Evolutionary conservation across 2,113 vertebrate genomes (phyloP).

Genomic region (Protobothrops mucrosquamatus): DNA sequence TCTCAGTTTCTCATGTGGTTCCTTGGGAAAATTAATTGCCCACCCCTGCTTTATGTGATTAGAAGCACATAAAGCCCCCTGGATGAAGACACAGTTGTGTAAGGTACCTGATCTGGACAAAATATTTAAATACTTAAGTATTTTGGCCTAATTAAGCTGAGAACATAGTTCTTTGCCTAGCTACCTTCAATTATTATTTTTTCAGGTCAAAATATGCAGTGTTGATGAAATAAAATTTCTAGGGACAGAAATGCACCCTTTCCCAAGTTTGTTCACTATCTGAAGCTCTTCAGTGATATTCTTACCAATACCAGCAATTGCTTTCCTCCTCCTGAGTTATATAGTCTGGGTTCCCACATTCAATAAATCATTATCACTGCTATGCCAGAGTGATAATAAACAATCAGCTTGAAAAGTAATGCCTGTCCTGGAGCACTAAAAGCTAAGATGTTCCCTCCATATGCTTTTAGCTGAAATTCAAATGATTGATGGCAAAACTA

Average conservation of each 20-base stretch:
- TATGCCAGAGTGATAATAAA: not conserved
- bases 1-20: not conserved
- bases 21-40: not conserved
- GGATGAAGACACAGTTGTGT: not conserved
- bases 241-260: not conserved
- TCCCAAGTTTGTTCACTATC: not conserved
- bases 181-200: not conserved
- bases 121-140: not conserved
- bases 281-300: not conserved
- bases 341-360: not conserved
- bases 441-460: slow-evolving; percentile 14
- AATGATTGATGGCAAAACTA: slow-evolving; percentile 9
- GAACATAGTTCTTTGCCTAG: not conserved
- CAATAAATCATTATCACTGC: not conserved
- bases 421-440: not conserved
- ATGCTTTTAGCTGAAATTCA: slow-evolving; percentile 19
- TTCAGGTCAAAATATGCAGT: not conserved
- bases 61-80: not conserved
- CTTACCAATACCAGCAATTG: not conserved
- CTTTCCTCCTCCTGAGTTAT: not conserved
- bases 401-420: not conserved
- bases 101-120: not conserved
- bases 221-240: not conserved
- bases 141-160: not conserved
- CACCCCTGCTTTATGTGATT: not conserved